phyloP scores from a whole-genome alignment of 2,113 vertebrate species.

The Tylochromis polylepis region DNA sequence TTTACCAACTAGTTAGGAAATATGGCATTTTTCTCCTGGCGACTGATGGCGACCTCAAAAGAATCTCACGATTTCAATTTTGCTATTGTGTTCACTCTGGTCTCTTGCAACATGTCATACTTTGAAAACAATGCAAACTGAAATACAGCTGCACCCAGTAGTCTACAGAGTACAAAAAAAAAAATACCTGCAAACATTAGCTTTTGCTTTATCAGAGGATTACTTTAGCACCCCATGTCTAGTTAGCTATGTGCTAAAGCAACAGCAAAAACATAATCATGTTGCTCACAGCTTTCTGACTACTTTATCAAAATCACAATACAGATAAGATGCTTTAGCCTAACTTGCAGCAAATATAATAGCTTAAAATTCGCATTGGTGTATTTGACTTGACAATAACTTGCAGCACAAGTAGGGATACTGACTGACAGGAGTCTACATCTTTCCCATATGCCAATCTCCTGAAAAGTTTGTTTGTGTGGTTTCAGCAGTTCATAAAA shows the following conservation, averaged over 20 bases:
- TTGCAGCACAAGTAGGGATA: background rate
- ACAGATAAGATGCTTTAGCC: background rate
- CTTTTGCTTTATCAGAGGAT: background rate
- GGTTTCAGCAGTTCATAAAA: background rate
- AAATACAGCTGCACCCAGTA: background rate
- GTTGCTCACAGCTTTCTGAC: background rate
- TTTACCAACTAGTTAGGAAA: background rate
- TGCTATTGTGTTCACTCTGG: background rate
- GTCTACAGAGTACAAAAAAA: background rate
- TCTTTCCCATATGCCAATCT: background rate
- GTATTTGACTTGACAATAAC: background rate
- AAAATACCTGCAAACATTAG: background rate
- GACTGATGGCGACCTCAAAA: background rate
- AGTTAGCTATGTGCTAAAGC: background rate
- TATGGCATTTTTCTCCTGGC: background rate
- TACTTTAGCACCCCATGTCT: background rate
- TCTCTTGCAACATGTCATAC: background rate
- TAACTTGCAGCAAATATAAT: background rate
- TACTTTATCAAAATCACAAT: background rate
- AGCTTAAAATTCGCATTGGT: background rate
- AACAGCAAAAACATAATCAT: background rate
- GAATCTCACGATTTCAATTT: background rate
- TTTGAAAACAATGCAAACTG: background rate
- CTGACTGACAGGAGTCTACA: background rate
- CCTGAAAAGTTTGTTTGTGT: background rate